A percentile compares a stretch with the other conserved stretches of the same genome.
Evolutionary conservation across 37 sponge, comb jelly and placozoan species (phyloP).

Genomic region (Aplysina aerophoba): DNA sequence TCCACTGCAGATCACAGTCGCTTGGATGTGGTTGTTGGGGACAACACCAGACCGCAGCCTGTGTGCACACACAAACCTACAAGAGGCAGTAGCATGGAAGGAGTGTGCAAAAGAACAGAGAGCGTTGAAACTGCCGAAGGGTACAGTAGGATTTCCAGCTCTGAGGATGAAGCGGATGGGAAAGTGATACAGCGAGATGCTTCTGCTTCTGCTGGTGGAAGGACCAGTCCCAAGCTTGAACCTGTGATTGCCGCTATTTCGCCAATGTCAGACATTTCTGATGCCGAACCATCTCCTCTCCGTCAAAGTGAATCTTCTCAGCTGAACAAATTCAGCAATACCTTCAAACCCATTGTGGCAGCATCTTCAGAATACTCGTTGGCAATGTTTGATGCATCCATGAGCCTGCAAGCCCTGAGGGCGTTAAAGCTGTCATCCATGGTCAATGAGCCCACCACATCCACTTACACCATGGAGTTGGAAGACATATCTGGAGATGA

Average conservation of each 20-base stretch:
- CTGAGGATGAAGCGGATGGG: constrained; percentile 40
- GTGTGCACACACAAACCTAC: neutral
- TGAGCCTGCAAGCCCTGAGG: constrained; percentile 46
- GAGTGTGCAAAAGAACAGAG: neutral
- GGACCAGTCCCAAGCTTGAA: neutral
- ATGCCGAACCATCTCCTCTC: neutral
- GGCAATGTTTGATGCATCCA: constrained; percentile 48
- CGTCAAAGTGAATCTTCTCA: neutral
- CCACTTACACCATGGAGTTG: constrained; percentile 38
- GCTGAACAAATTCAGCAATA: neutral
- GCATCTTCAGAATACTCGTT: neutral
- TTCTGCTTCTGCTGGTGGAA: no score
- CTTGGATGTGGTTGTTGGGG: neutral
- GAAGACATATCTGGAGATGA: constrained; percentile 87
- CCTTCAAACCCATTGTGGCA: neutral
- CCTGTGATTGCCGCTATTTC: constrained; percentile 23
- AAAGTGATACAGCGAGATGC: neutral
- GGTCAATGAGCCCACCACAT: neutral
- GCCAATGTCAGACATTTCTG: constrained; percentile 54
- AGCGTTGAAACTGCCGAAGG: neutral
- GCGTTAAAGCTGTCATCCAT: neutral
- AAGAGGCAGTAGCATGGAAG: neutral
- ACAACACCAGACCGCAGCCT: neutral
- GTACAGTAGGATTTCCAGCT: neutral
- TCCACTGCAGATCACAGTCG: neutral